Conservation (phyloP, 2,113 vertebrate species). For the Grus americana region DNA sequence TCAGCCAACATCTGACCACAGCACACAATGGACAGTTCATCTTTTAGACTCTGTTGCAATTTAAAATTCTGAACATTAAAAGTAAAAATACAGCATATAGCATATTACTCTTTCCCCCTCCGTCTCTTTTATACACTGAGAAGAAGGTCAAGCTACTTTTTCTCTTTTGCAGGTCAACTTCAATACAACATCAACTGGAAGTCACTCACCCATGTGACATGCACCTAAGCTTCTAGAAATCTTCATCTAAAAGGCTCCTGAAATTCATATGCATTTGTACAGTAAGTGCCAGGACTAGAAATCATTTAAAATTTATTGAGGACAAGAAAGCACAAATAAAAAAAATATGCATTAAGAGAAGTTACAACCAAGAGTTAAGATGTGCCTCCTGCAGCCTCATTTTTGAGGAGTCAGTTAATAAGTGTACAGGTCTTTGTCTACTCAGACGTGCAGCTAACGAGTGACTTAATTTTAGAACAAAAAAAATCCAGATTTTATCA, state of each 20-base stretch:
- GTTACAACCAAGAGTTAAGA: conserved; percentile 4
- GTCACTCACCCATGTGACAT: conserved; percentile 62
- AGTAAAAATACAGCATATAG: not conserved
- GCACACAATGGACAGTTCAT: not conserved
- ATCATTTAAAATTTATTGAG: conserved; percentile 29
- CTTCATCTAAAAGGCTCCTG: conserved; percentile 58
- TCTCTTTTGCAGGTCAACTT: conserved; percentile 69
- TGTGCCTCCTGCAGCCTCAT: conserved; percentile 22
- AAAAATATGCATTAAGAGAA: not conserved
- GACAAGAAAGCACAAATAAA: conserved; percentile 42
- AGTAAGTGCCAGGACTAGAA: not conserved
- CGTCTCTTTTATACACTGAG: not conserved
- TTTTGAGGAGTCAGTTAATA: conserved; percentile 67
- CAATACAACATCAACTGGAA: conserved; percentile 40
- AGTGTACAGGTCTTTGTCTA: conserved; percentile 73
- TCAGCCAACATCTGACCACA: not conserved
- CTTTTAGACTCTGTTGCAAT: not conserved
- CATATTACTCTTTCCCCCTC: not conserved
- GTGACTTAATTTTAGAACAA: conserved; percentile 55
- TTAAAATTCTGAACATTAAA: not conserved
- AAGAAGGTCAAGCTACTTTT: not conserved
- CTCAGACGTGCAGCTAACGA: conserved; percentile 67
- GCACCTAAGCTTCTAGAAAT: conserved; percentile 77
- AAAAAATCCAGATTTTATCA: conserved; percentile 68
- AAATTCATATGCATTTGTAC: conserved; percentile 39